Evolutionary conservation across 1,140 invertebrate genomes (phyloP).

Genomic region (Propsilocerus akamusi): DNA sequence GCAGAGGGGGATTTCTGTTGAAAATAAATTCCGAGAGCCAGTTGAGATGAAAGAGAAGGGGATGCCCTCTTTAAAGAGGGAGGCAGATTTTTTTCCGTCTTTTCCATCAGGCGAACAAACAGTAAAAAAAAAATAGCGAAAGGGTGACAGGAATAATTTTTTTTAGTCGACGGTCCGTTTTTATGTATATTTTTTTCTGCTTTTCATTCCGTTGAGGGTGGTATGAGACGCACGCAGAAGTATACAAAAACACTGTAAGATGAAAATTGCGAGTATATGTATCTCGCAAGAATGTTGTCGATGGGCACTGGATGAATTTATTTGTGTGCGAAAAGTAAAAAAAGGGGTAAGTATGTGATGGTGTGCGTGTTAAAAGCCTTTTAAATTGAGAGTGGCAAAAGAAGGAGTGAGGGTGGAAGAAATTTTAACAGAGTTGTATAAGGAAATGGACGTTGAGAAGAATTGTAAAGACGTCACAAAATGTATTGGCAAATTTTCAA

Average conservation of each 20-base stretch:
- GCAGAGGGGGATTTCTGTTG: background rate
- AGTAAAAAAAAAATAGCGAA: background rate
- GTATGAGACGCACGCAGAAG: background rate
- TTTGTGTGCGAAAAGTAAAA: background rate
- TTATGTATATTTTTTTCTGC: background rate
- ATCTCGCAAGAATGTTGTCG: too few relatives aligned
- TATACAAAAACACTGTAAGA: background rate
- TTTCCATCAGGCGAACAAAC: background rate
- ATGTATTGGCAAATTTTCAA: too few relatives aligned
- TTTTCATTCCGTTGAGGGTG: background rate
- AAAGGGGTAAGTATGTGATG: background rate
- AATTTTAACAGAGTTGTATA: constrained; percentile 1
- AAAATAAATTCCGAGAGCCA: background rate
- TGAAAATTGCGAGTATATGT: background rate
- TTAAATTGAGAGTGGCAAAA: background rate
- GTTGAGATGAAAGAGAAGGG: too few relatives aligned
- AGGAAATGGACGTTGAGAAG: too few relatives aligned
- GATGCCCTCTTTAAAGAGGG: too few relatives aligned
- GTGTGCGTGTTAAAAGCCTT: constrained; percentile 2
- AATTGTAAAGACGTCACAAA: too few relatives aligned
- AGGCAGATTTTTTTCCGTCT: too few relatives aligned
- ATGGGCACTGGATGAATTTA: too few relatives aligned
- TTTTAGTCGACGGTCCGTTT: background rate
- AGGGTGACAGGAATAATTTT: background rate
- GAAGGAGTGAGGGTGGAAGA: background rate